Percentiles rank a stretch among this genome's conserved stretches.
These are phyloP conservation scores for Tachycineta bicolor DNA, from an alignment of 2,113 vertebrate species.

Conservation along the genomic window DNA sequence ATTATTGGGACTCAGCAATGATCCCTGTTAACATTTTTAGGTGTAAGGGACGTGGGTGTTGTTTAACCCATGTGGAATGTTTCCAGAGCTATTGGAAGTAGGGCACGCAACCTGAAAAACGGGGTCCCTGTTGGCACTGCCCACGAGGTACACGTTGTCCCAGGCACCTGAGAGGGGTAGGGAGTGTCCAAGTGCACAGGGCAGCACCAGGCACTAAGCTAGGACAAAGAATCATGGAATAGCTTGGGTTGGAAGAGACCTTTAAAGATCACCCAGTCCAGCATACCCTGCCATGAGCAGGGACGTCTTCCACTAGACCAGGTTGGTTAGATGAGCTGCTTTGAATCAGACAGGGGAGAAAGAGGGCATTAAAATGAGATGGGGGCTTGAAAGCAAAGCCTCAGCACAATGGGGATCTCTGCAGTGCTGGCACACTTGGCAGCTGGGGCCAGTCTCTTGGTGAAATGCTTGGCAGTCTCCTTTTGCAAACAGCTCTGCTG, in stretches of 20 bases:
- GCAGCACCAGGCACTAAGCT: not conserved
- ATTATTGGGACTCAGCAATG: not conserved
- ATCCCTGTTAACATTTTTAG: not conserved
- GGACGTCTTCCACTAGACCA: too few species aligned
- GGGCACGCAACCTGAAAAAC: rapidly evolving
- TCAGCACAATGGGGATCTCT: not conserved
- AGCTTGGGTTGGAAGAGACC: not conserved
- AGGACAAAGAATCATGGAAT: not conserved
- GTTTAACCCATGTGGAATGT: not conserved
- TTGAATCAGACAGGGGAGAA: not conserved
- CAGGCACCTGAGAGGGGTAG: not conserved
- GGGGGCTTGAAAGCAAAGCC: not conserved
- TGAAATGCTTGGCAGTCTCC: rapidly evolving
- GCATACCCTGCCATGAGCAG: not conserved
- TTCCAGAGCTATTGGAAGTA: not conserved
- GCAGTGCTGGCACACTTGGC: not conserved
- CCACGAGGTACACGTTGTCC: not conserved
- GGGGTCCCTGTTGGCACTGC: not conserved
- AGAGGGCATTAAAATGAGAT: not conserved
- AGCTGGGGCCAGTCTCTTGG: not conserved
- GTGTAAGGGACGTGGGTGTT: not conserved
- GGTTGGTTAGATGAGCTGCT: not conserved
- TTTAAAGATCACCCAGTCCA: not conserved
- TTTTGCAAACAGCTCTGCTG: not conserved
- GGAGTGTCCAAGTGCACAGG: not conserved